Evolutionary conservation across 2,113 vertebrate genomes (phyloP), one percentile per base, ranked within the genome.

Genomic region (Phainopepla nitens): DNA sequence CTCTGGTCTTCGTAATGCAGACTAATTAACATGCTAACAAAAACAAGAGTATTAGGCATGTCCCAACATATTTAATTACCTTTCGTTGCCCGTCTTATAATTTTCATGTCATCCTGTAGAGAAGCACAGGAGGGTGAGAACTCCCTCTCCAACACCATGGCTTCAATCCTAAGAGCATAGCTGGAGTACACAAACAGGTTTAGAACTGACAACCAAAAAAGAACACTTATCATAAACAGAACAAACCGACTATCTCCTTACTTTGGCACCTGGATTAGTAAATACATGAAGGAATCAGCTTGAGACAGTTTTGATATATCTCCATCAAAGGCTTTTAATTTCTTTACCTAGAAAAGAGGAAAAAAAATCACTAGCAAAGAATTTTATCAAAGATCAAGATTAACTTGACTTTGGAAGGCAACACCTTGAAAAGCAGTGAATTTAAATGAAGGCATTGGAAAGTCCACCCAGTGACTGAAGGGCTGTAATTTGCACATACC

Each of bases 251-350:
- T 58, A 35, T 57, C 78, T 84, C 80, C 98, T 98, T 98, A 99
- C 99, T 99, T 98, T 97, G 99, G 99, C 97, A 99, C 98, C 97
- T 98, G 99, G 97, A 99, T 99, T 97, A 99, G 94, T 81, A 98
- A 97, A 95, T 98, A 98, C 98, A 99, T 99, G 98, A 99, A 99
- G 94, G 98, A 99, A 96, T 99, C 99, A 4, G 98, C 99, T 97
- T 99, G 98, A 62, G 99, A 99, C 96, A 99, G 98, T 98, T 99
- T 99, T 97, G 98, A 98, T 76, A 98, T 94, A 82, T 99, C 99
- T 39, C 99, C 99, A 97, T 97, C 98, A 97, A 99, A 99, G 18
- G 98, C 96, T 97, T 98, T 98, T 53, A 99, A 98, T 95, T 98
- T 99, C 98, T 99, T 99, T 90, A 99, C 97, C 99, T 99, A 92